Evolutionary conservation across 1,140 invertebrate genomes (phyloP), one percentile per base, ranked within the genome.

Genomic region (Orius insidiosus): DNA sequence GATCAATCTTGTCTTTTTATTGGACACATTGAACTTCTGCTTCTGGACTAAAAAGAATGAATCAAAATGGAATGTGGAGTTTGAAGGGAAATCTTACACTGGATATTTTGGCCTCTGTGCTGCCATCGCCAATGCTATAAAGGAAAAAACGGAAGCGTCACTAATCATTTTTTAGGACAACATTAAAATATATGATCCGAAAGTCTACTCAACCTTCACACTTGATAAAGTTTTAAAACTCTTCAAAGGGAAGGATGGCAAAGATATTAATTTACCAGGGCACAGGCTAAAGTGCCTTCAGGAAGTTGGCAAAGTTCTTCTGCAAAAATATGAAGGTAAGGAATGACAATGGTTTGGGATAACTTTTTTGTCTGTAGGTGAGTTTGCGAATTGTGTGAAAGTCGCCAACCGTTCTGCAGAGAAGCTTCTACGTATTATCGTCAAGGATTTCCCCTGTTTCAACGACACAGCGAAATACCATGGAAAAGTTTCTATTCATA

Each of bases 31-130:
- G 4, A 98, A 98, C 62, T 98, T 94, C 64, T 94, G 85, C 39
- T 97, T 98, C 61, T 97, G 92, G 92, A 75, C 76, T 5, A 63
- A 69, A 1, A 16, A 43, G 4, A 66, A 72, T 53, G 66, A 69
- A 35, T 61, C 61, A 2, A 74, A 77, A 51, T 85, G 80, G 76
- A 69, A 64, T 52, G 82, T 95, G 1, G 60, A 53, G 1, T 76
- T 48, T 66, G 78, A 64, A 66, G 81, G 65, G 3, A 63, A 67
- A 52, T 54, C 54, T 5, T 72, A 90, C 52, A 80, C 79, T 15
- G 93, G 92, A 2, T 98, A 96, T 62, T 95, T 86, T 74, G 86
- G 83, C 16, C 61, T 94, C 9, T 90, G 87, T 68, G 87, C 88
- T 39, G 87, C 86, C 1, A 66, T 97, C 5, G 85, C 85, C 57